Conservation (phyloP, 2,797 vertebrate genomes). For the Gallinago nigripennis region DNA sequence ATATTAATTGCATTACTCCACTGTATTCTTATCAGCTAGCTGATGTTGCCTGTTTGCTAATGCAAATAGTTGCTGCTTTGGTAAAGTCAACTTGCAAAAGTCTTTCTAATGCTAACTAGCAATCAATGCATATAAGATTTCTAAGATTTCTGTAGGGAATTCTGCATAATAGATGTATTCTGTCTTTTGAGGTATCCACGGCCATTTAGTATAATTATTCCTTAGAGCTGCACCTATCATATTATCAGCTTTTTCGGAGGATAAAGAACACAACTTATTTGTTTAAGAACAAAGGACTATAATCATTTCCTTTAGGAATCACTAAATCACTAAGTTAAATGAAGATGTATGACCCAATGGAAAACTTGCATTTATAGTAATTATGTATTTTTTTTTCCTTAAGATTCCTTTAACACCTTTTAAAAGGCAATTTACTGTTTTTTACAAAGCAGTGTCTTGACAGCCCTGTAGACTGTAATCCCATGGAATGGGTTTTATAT, state of each 20-base stretch:
- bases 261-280: constrained; percentile 77
- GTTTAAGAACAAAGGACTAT: constrained; percentile 77
- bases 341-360: constrained; percentile 67
- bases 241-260: constrained; percentile 72
- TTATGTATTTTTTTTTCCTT: constrained; percentile 38
- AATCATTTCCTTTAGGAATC: constrained; percentile 75
- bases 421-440: constrained; percentile 2
- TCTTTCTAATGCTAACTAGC: constrained; percentile 80
- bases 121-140: constrained; percentile 79
- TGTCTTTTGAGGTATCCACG: constrained; percentile 76
- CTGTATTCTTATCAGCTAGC: constrained; percentile 77
- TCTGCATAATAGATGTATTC: constrained; percentile 77
- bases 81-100: constrained; percentile 71
- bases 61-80: constrained; percentile 76
- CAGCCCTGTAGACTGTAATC: background rate
- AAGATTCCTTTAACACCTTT: constrained; percentile 35
- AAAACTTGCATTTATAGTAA: constrained; percentile 64
- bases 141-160: constrained; percentile 82
- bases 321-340: constrained; percentile 66
- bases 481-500: background rate
- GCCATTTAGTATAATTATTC: constrained; percentile 79
- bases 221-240: constrained; percentile 76
- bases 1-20: constrained; percentile 80
- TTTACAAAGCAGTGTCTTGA: background rate
- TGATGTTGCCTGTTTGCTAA: constrained; percentile 74